Percentiles rank a stretch among this genome's conserved stretches.
These are phyloP conservation scores for Theonella swinhoei DNA, from an alignment of 37 sponge, comb jelly and placozoan species.

Conservation along the genomic window DNA sequence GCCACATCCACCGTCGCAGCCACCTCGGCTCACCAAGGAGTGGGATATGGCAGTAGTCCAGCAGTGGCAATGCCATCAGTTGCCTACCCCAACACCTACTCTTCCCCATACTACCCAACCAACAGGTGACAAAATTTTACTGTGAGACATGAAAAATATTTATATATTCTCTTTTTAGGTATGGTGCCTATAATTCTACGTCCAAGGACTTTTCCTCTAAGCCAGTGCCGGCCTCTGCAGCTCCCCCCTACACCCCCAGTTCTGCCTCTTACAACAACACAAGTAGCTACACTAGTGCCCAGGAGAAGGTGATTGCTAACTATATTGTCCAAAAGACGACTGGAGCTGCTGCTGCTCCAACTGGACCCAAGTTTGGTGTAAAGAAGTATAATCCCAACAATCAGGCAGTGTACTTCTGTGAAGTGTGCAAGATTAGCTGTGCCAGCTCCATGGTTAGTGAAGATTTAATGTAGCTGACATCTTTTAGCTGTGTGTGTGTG, in stretches of 20 bases:
- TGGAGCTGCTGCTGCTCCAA: neutral
- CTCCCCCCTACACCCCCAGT: conserved; percentile 8
- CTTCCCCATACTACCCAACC: neutral
- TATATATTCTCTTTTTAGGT: neutral
- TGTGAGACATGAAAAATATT: too few species aligned
- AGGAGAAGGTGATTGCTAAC: conserved; percentile 44
- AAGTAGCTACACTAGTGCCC: conserved; percentile 34
- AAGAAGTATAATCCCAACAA: conserved; percentile 28
- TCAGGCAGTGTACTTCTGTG: conserved; percentile 67
- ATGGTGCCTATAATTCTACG: neutral
- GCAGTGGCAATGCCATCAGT: conserved; percentile 2
- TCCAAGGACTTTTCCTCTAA: neutral
- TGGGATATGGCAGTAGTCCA: conserved; percentile 6
- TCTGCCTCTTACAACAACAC: conserved; percentile 15
- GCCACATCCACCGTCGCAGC: neutral
- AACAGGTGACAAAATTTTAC: too few species aligned
- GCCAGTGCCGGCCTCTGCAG: neutral
- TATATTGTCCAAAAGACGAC: conserved; percentile 25
- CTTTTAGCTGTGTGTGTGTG: conserved; percentile 5
- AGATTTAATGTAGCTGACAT: too few species aligned
- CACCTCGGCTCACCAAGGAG: conserved; percentile 3
- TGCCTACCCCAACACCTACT: neutral
- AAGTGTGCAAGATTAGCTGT: conserved; percentile 84
- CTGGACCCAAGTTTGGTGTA: neutral
- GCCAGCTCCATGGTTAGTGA: conserved; percentile 72